Evolutionary conservation across 2,797 vertebrate species (phyloP).

Genomic region (Dromococcyx pavoninus): DNA sequence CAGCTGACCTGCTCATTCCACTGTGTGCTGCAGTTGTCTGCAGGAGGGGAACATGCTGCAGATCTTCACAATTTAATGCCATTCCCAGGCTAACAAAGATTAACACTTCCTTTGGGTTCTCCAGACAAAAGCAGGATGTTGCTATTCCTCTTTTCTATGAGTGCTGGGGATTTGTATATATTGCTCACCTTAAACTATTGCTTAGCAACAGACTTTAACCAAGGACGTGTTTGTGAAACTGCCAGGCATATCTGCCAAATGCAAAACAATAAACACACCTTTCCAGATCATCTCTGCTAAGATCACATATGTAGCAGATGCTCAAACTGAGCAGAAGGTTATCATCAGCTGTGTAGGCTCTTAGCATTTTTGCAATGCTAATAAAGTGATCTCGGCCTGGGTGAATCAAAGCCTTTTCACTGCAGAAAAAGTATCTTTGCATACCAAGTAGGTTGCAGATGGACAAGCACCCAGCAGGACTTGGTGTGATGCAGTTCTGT

Average conservation of each 20-base stretch:
- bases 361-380: not conserved
- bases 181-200: constrained; percentile 29
- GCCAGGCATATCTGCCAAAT: not conserved
- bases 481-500: not conserved
- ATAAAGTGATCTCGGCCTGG: not conserved
- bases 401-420: constrained; percentile 22
- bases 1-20: not conserved
- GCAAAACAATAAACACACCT: constrained; percentile 46
- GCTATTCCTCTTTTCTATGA: not conserved
- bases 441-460: constrained; percentile 9
- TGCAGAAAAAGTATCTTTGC: constrained; percentile 20
- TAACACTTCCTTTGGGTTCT: not conserved
- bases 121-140: not conserved
- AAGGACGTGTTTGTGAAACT: constrained; percentile 37
- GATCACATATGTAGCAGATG: not conserved
- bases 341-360: not conserved
- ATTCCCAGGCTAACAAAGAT: not conserved
- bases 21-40: not conserved
- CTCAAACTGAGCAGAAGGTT: not conserved
- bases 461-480: not conserved
- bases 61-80: not conserved
- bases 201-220: constrained; percentile 58
- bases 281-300: not conserved
- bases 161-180: not conserved
- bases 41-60: not conserved